These are phyloP conservation scores for Xanthostigma xanthostigma DNA, from an alignment of 2,888 invertebrate genomes.

Conservation along the genomic window DNA sequence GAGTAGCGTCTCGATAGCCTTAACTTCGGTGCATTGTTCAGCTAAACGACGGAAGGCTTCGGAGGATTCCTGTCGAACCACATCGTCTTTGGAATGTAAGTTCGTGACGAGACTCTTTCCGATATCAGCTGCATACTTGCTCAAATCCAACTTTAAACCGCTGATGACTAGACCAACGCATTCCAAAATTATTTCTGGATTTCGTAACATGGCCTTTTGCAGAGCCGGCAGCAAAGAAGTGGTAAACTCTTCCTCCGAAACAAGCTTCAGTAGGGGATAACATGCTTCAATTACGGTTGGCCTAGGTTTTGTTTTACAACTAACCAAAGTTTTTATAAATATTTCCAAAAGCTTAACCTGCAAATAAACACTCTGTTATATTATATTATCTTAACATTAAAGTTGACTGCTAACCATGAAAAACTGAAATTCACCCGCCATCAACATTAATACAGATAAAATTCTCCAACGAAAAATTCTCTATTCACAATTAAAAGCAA, in stretches of 20 bases:
- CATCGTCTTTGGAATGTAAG: constrained; percentile 72
- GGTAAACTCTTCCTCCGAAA: constrained; percentile 55
- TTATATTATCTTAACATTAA: no score
- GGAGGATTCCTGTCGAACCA: constrained; percentile 58
- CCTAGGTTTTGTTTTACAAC: constrained; percentile 61
- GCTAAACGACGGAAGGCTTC: constrained; percentile 56
- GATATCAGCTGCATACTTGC: constrained; percentile 59
- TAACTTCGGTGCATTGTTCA: constrained; percentile 49
- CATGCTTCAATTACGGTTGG: constrained; percentile 51
- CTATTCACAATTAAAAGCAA: no score
- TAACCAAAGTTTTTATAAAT: constrained; percentile 63
- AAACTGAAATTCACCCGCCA: no score
- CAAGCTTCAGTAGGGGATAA: constrained; percentile 44
- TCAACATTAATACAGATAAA: no score
- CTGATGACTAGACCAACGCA: constrained; percentile 63
- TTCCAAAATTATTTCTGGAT: constrained; percentile 81
- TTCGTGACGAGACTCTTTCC: constrained; percentile 69
- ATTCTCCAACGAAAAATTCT: no score
- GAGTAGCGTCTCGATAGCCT: constrained; percentile 51
- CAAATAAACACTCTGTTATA: constrained; percentile 16
- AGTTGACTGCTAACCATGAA: no score
- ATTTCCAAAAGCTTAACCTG: constrained; percentile 48
- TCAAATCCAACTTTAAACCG: constrained; percentile 58
- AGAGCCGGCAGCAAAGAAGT: constrained; percentile 63
- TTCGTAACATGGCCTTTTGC: constrained; percentile 82